Evolutionary conservation across 2,888 invertebrate genomes (phyloP).

Genomic region (Agrilus mali): DNA sequence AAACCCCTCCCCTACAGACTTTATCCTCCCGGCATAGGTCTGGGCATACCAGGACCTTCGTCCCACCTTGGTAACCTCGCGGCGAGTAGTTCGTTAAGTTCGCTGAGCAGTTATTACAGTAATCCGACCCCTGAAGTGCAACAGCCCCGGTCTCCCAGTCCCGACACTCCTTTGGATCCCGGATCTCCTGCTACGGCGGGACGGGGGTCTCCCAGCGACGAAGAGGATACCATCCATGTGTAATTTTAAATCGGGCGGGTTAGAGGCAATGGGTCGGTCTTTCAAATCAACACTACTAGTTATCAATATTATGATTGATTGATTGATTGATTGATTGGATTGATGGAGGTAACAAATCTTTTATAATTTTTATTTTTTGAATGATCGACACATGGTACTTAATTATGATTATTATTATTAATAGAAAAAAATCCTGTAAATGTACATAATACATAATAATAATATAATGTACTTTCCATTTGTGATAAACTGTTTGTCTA

Average conservation of each 20-base stretch:
- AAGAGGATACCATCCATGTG: constrained; percentile 52
- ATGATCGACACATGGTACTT: not conserved
- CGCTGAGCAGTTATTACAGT: constrained; percentile 43
- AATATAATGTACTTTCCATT: constrained; percentile 6
- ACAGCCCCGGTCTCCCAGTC: constrained; percentile 33
- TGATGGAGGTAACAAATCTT: too few relatives aligned
- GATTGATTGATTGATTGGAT: too few relatives aligned
- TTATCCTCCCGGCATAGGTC: constrained; percentile 44
- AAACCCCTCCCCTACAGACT: constrained; percentile 75
- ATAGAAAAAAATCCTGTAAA: not conserved
- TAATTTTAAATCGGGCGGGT: constrained; percentile 22
- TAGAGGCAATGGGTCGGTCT: constrained; percentile 5
- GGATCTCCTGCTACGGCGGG: constrained; percentile 43
- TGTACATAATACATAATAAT: constrained; percentile 3
- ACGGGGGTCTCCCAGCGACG: constrained; percentile 38
- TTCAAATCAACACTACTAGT: too few relatives aligned
- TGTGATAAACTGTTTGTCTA: constrained; percentile 10
- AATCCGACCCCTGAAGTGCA: constrained; percentile 40
- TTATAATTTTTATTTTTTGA: too few relatives aligned
- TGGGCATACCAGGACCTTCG: constrained; percentile 55
- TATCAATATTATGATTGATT: too few relatives aligned
- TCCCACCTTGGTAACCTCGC: constrained; percentile 54
- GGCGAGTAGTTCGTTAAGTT: constrained; percentile 51
- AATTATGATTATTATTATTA: too few relatives aligned
- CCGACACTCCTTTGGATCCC: constrained; percentile 47